These are phyloP conservation scores for Notodonta dromedarius DNA, from an alignment of 2,888 invertebrate genomes.

Conservation along the genomic window DNA sequence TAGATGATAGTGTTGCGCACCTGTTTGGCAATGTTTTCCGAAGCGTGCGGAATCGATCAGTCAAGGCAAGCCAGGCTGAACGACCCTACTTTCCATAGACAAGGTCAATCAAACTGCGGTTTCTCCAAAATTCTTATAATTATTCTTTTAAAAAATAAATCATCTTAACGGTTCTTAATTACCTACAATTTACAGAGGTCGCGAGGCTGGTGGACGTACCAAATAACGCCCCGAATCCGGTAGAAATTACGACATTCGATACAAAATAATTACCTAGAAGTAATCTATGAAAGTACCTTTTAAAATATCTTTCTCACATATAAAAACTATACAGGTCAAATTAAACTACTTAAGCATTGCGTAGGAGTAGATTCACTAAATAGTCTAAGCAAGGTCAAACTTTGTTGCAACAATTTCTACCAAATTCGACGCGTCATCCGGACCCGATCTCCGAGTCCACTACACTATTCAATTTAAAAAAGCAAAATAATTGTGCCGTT, in stretches of 20 bases:
- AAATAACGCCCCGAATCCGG: conserved; percentile 25
- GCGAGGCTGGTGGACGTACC: conserved; percentile 19
- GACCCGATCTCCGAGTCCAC: conserved; percentile 13
- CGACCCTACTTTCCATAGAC: conserved; percentile 65
- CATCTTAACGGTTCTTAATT: conserved; percentile 40
- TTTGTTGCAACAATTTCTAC: conserved; percentile 4
- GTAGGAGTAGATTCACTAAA: conserved; percentile 4
- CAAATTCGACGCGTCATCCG: conserved; percentile 5
- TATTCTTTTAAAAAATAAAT: conserved; percentile 48
- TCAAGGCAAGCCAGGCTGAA: conserved; percentile 63
- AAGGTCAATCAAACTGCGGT: conserved; percentile 63
- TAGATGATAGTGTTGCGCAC: conserved; percentile 13
- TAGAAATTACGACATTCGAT: conserved; percentile 8
- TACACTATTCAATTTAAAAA: conserved; percentile 28
- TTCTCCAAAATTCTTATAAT: conserved; percentile 65
- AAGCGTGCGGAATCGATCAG: conserved; percentile 59
- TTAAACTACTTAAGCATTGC: conserved; percentile 5
- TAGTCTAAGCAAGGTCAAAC: conserved; percentile 3
- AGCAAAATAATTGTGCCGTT: conserved; percentile 46
- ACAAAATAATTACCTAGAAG: not conserved
- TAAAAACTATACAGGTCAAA: not conserved
- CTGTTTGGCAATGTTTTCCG: conserved; percentile 46
- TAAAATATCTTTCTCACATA: not conserved
- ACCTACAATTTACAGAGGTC: conserved; percentile 36
- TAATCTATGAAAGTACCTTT: conserved; percentile 3